Conservation (phyloP, 2,888 invertebrate genomes). For the Xanthia icteritia region DNA sequence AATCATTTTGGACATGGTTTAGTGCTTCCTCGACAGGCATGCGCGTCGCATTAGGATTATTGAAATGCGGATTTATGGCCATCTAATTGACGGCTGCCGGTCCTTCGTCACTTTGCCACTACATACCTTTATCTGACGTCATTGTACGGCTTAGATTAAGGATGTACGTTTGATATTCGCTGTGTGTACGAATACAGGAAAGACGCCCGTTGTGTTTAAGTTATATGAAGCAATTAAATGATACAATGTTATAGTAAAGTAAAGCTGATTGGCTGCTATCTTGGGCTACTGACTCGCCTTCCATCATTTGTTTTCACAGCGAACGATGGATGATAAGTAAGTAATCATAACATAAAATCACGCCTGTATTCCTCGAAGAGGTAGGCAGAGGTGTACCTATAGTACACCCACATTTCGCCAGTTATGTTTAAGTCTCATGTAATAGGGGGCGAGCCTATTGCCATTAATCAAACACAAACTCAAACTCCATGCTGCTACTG, state of each 20-base stretch:
- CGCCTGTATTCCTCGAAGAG: not conserved
- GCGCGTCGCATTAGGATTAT: slow-evolving; percentile 66
- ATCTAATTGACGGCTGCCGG: slow-evolving; percentile 65
- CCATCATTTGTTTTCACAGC: slow-evolving; percentile 15
- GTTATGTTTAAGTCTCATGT: not conserved
- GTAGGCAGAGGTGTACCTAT: not conserved
- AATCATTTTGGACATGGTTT: slow-evolving; percentile 69
- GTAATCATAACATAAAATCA: not conserved
- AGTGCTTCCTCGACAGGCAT: slow-evolving; percentile 74
- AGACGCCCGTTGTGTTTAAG: slow-evolving; percentile 53
- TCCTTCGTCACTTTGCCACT: slow-evolving; percentile 46
- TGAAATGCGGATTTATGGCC: slow-evolving; percentile 66
- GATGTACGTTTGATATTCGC: slow-evolving; percentile 60
- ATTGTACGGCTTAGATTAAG: slow-evolving; percentile 49
- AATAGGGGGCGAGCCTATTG: not conserved
- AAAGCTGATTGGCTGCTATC: slow-evolving; percentile 20
- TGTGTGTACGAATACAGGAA: slow-evolving; percentile 54
- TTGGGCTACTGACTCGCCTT: not conserved
- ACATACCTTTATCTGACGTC: slow-evolving; percentile 63
- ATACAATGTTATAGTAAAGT: slow-evolving; percentile 24
- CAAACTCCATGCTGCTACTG: not conserved
- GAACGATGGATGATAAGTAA: slow-evolving; percentile 12
- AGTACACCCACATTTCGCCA: too few relatives aligned
- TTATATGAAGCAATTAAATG: slow-evolving; percentile 44
- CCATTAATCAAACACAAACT: not conserved